A percentile compares a stretch with the other conserved stretches of the same genome.
phyloP scores from a whole-genome alignment of 2,113 vertebrate species.

The Pycnonotus jocosus region DNA sequence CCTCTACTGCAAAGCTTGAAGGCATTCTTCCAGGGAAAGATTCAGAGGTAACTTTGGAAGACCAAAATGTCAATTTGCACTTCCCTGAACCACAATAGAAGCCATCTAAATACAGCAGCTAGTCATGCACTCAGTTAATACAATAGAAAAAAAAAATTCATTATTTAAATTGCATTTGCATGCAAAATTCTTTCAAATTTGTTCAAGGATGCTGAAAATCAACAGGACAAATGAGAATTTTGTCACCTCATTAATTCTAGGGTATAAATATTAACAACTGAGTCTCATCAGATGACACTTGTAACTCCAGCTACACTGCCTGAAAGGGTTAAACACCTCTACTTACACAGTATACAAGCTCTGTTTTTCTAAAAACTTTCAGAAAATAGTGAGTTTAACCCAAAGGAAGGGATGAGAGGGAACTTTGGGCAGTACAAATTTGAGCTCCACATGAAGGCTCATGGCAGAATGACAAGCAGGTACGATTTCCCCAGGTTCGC shows the following conservation, averaged over 20 bases:
- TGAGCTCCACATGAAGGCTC: not conserved
- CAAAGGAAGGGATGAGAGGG: not conserved
- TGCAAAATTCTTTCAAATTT: not conserved
- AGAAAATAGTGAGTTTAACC: not conserved
- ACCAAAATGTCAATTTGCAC: not conserved
- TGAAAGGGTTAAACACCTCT: not conserved
- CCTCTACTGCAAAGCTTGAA: not conserved
- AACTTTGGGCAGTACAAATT: not conserved
- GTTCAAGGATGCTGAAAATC: not conserved
- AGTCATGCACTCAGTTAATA: not conserved
- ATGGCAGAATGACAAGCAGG: not conserved
- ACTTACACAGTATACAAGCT: not conserved
- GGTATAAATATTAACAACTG: not conserved
- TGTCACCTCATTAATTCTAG: not conserved
- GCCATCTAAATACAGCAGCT: not conserved
- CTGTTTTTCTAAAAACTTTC: not conserved
- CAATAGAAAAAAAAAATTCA: not conserved
- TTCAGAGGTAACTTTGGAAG: not conserved
- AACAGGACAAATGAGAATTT: not conserved
- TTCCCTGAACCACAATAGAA: not conserved
- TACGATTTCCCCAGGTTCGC: not conserved
- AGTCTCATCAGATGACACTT: not conserved
- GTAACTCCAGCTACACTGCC: not conserved
- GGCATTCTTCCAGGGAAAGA: not conserved
- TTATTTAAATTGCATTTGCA: not conserved